These are phyloP conservation scores for Thalassarche chlororhynchos DNA, from an alignment of 2,113 vertebrate species.

Conservation along the genomic window DNA sequence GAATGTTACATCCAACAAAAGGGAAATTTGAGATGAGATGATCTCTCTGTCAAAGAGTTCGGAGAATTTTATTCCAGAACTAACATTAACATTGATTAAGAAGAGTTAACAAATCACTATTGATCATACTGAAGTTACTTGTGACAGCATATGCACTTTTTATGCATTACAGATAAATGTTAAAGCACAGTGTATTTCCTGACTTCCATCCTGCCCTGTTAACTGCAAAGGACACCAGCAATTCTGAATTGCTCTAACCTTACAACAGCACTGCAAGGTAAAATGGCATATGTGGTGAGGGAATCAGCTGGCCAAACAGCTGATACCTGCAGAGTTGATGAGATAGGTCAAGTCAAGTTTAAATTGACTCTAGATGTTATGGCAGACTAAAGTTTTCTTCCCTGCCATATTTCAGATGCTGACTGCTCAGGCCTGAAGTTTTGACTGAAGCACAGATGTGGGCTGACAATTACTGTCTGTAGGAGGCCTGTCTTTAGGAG, in stretches of 20 bases:
- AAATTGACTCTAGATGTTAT: not conserved
- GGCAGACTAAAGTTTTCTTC: not conserved
- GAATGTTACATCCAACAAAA: not conserved
- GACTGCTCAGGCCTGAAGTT: not conserved
- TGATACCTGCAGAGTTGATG: not conserved
- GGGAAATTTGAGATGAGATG: not conserved
- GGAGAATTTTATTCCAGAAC: not conserved
- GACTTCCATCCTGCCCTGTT: not conserved
- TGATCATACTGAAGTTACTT: not conserved
- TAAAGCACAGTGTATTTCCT: not conserved
- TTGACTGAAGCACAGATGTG: not conserved
- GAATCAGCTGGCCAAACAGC: not conserved
- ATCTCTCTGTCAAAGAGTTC: not conserved
- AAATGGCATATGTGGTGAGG: not conserved
- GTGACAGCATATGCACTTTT: not conserved
- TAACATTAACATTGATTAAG: not conserved
- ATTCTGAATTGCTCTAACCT: not conserved
- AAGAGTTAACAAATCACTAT: not conserved
- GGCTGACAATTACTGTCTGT: not conserved
- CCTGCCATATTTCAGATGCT: not conserved
- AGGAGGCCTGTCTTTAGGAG: not conserved
- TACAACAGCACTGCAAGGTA: not conserved
- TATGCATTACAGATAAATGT: accelerated
- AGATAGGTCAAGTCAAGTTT: not conserved
- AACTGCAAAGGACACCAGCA: not conserved